These are phyloP conservation scores for Hyposoter dolosus DNA, from an alignment of 2,888 invertebrate species.

Conservation along the genomic window DNA sequence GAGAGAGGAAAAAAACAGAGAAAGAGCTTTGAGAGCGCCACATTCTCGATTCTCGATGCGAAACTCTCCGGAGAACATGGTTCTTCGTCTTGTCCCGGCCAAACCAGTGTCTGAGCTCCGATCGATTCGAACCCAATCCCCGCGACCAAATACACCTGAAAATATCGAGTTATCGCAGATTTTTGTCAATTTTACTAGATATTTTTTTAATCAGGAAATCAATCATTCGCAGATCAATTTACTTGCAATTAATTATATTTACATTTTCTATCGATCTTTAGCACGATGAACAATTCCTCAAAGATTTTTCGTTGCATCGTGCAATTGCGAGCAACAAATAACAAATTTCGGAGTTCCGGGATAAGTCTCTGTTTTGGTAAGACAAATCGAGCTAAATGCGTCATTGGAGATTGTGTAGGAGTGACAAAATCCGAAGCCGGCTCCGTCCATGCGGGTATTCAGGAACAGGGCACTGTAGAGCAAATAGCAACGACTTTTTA, in stretches of 20 bases:
- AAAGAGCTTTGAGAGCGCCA: slow-evolving; percentile 72
- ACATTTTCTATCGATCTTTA: not conserved
- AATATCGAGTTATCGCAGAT: slow-evolving; percentile 53
- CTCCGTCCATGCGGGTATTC: slow-evolving; percentile 6
- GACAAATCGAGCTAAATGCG: slow-evolving; percentile 22
- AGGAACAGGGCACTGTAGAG: not conserved
- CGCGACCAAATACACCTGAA: slow-evolving; percentile 48
- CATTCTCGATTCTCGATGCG: slow-evolving; percentile 79
- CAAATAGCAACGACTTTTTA: not conserved
- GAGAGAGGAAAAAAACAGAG: slow-evolving; percentile 1
- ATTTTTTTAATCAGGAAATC: not conserved
- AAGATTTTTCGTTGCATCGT: not conserved
- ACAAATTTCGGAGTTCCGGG: not conserved
- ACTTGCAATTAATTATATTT: not conserved
- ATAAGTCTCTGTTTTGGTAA: not conserved
- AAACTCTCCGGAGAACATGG: slow-evolving; percentile 64
- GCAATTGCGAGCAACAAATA: not conserved
- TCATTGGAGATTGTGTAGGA: slow-evolving; percentile 18
- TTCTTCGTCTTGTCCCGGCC: slow-evolving; percentile 54
- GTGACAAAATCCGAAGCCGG: slow-evolving; percentile 36
- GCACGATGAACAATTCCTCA: not conserved
- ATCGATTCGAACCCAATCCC: slow-evolving; percentile 22
- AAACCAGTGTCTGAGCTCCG: slow-evolving; percentile 22
- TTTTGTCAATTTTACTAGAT: not conserved
- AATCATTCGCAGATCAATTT: not conserved